Evolutionary conservation across 2,113 vertebrate genomes (phyloP).

Genomic region (Eidolon helvum): DNA sequence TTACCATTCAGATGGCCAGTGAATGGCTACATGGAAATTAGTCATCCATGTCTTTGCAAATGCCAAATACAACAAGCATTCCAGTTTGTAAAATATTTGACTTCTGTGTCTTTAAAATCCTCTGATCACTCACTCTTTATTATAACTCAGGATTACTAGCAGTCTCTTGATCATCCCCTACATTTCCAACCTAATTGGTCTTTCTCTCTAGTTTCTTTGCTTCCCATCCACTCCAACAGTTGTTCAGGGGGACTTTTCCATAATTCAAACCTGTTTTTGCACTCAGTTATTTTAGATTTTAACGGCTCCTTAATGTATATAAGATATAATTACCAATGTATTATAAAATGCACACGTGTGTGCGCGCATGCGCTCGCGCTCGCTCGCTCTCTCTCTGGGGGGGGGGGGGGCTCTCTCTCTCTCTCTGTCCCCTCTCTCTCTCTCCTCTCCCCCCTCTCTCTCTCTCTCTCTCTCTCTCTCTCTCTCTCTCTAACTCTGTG

Average conservation of each 20-base stretch:
- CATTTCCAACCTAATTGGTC: background rate
- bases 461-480: background rate
- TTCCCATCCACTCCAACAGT: background rate
- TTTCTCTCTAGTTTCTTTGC: background rate
- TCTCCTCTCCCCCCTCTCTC: no score
- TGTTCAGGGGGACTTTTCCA: background rate
- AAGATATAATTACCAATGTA: background rate
- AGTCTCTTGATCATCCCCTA: background rate
- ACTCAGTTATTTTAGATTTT: background rate
- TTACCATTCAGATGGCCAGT: background rate
- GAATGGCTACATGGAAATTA: background rate
- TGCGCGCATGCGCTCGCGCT: no score
- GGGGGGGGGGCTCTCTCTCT: no score
- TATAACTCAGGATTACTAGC: accelerated
- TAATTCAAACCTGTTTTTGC: background rate
- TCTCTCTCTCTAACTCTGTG: background rate
- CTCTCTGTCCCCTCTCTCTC: no score
- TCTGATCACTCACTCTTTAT: background rate
- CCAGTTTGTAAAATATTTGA: background rate
- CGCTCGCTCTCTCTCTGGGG: no score
- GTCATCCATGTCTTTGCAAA: background rate
- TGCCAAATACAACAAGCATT: background rate
- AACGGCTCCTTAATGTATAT: background rate
- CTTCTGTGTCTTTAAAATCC: background rate
- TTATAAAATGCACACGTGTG: background rate